A percentile compares a stretch with the other conserved stretches of the same genome.
phyloP scores from a whole-genome alignment of 2,888 invertebrate species.

The Frankliniella fusca region DNA sequence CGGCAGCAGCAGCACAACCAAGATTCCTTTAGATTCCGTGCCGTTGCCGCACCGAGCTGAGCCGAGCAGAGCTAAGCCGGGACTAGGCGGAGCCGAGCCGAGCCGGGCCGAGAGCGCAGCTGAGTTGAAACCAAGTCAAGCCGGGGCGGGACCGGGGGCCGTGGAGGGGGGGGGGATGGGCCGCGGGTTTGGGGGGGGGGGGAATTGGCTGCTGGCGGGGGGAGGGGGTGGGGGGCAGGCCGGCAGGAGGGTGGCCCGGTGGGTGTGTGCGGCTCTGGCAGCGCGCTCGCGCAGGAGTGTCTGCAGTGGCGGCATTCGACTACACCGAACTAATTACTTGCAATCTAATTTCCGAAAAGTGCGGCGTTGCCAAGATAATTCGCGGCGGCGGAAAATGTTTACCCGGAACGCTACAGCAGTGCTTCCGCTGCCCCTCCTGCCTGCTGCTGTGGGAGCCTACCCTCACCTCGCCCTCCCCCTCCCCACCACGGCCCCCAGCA shows the following conservation, averaged over 20 bases:
- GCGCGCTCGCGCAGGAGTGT: no score
- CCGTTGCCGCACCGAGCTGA: background rate
- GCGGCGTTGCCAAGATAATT: no score
- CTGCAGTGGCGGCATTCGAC: no score
- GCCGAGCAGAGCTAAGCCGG: background rate
- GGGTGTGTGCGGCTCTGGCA: no score
- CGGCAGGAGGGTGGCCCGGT: background rate
- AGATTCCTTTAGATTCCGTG: background rate
- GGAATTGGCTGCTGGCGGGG: background rate
- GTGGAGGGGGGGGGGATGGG: background rate
- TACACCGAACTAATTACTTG: no score
- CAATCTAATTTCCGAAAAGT: no score
- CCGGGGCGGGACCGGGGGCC: background rate
- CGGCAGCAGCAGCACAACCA: background rate
- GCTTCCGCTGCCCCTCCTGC: background rate
- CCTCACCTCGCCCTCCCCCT: background rate
- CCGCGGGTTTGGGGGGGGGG: background rate
- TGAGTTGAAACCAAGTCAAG: no score
- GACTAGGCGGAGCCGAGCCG: background rate
- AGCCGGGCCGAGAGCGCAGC: background rate
- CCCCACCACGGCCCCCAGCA: background rate
- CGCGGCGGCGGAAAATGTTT: no score
- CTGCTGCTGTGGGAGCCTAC: no score
- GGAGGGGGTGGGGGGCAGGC: background rate
- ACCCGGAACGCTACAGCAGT: no score